Conservation (phyloP, 2,113 vertebrate genomes). For the Gambusia affinis region DNA sequence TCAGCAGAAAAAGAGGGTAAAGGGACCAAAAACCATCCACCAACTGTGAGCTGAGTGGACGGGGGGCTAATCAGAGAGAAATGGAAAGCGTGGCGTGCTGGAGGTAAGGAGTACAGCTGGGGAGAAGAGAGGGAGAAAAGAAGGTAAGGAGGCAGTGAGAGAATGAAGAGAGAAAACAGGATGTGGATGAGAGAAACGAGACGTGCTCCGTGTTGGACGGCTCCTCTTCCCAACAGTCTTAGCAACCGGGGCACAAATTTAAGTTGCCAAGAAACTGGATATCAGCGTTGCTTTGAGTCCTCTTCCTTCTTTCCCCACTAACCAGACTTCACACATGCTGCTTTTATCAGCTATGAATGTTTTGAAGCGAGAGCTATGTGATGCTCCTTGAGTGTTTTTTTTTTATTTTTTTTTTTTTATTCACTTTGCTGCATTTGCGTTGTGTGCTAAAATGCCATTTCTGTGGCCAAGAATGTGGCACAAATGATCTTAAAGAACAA, state of each 20-base stretch:
- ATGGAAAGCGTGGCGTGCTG: no score
- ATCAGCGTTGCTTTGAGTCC: constrained; percentile 68
- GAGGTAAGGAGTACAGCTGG: background rate
- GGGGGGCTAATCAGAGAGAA: background rate
- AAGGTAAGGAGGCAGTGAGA: background rate
- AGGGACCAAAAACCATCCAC: no score
- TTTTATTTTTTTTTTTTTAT: background rate
- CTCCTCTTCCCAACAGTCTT: constrained; percentile 60
- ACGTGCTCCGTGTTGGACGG: background rate
- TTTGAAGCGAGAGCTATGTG: constrained; percentile 50
- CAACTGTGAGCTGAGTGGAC: background rate
- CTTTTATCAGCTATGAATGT: constrained; percentile 50
- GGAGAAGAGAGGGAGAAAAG: background rate
- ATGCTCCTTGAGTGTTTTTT: constrained; percentile 27
- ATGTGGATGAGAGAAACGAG: no score
- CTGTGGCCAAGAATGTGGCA: background rate
- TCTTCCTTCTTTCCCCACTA: background rate
- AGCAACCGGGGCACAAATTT: constrained; percentile 23
- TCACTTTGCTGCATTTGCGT: constrained; percentile 15
- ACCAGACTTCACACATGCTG: constrained; percentile 55
- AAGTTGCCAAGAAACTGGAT: constrained; percentile 52
- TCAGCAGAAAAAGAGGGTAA: no score
- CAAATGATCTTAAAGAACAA: background rate
- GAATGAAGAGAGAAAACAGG: no score
- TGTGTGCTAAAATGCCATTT: background rate